These are phyloP conservation scores for Gephyroberyx darwinii DNA, from an alignment of 2,797 vertebrate genomes.

Conservation along the genomic window DNA sequence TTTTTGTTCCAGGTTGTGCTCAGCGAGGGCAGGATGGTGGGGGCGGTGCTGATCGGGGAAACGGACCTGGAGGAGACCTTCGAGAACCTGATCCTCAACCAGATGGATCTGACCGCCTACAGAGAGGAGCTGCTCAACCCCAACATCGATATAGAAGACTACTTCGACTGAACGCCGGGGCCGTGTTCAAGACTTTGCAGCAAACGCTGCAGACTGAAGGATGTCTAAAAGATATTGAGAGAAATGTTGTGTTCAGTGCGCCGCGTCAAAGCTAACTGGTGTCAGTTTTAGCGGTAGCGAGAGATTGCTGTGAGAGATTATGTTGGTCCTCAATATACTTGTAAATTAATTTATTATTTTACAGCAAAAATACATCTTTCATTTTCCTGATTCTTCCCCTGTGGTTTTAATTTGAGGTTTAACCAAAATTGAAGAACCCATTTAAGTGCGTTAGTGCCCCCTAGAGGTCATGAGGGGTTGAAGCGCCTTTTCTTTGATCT, in stretches of 20 bases:
- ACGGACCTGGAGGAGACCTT: slow-evolving; percentile 97
- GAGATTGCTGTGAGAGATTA: background rate
- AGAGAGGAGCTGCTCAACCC: slow-evolving; percentile 92
- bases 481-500: too few relatives aligned
- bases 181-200: background rate
- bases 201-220: background rate
- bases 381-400: background rate
- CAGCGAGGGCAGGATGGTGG: slow-evolving; percentile 89
- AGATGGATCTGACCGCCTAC: slow-evolving; percentile 92
- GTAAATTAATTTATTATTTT: slow-evolving; percentile 33
- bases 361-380: slow-evolving; percentile 36
- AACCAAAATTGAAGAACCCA: background rate
- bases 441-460: too few relatives aligned
- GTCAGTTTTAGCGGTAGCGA: background rate
- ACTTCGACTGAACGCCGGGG: slow-evolving; percentile 88
- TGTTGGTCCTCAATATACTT: slow-evolving; percentile 1
- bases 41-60: slow-evolving; percentile 92
- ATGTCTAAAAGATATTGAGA: background rate
- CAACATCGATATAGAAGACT: slow-evolving; percentile 95
- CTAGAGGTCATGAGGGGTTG: too few relatives aligned
- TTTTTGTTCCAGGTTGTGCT: slow-evolving; percentile 80
- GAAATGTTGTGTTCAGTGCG: background rate
- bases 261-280: background rate
- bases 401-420: background rate
- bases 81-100: slow-evolving; percentile 97